Evolutionary conservation across 2,888 invertebrate species (phyloP), one percentile per base, ranked within the genome.

Genomic region (Lasioglossum vierecki): DNA sequence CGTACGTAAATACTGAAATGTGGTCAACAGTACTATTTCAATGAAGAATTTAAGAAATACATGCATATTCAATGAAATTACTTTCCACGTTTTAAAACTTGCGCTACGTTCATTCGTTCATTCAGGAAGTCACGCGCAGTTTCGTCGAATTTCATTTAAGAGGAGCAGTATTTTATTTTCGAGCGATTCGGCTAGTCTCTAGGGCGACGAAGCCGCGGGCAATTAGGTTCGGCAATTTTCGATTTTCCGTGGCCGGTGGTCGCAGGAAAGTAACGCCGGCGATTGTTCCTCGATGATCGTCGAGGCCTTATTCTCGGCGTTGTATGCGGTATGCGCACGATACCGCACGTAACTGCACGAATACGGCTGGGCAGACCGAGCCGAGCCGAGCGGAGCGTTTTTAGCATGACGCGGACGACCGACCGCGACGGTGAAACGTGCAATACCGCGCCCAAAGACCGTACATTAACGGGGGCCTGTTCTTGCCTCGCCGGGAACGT

Each of bases 221-320:
- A 88, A 88, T 88, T 87, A 84, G 86, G 84, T 84, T 83, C 88
- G 86, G 82, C 76, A 87, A 88, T 88, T 88, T 80, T 82, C 80
- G 82, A 88, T 88, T 88, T 88, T 88, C 86, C 68, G 68, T 82
- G 30, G 35, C 66, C 53, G 83, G 76, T 71, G 79, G 66, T 76
- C 60, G 77, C 30, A 6, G n/a, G 46, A 30, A 68, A 60, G 72
- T 63, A 46, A 8, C 57, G 57, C 4, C n/a, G 57, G n/a, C 57
- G 39, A 75, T 71, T 49, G 46, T 60, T 68, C 18, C 49, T 35
- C 60, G 72, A 79, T 79, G 35, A 79, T 79, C 78, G 46, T 6
- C 26, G 60, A 30, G 22, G 60, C 13, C 44, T 13, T 53, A 22
- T 53, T 22, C 53, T 53, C 53, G 53, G 60, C 18, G 53, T 82